These are phyloP conservation scores for Proterorhinus semilunaris DNA, from an alignment of 2,113 vertebrate species.

Conservation along the genomic window DNA sequence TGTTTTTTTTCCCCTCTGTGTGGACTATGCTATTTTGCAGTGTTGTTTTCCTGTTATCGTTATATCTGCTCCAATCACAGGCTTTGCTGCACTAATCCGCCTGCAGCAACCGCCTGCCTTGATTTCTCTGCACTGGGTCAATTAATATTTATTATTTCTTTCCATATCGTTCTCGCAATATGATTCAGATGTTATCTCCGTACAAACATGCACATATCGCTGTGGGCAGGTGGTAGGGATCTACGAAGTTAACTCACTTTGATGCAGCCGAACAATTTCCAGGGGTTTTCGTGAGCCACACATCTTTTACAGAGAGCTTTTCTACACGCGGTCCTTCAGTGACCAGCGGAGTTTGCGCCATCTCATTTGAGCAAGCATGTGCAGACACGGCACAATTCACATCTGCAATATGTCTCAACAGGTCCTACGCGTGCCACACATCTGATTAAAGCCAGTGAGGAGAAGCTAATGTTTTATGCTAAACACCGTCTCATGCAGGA, in stretches of 20 bases:
- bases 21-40: too few relatives aligned
- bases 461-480: slow-evolving; percentile 53
- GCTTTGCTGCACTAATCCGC: slow-evolving; percentile 10
- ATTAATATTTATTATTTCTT: slow-evolving; percentile 14
- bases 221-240: neutral
- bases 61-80: slow-evolving; percentile 18
- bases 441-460: slow-evolving; percentile 45
- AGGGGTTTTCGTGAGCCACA: slow-evolving; percentile 38
- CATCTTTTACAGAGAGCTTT: slow-evolving; percentile 31
- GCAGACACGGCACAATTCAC: slow-evolving; percentile 43
- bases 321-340: slow-evolving; percentile 36
- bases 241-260: slow-evolving; percentile 28
- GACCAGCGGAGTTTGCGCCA: slow-evolving; percentile 26
- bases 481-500: slow-evolving; percentile 52
- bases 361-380: slow-evolving; percentile 35
- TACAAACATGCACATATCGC: slow-evolving; percentile 11
- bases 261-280: slow-evolving; percentile 28
- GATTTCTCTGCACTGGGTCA: slow-evolving; percentile 12
- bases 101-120: slow-evolving; percentile 28
- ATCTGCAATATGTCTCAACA: slow-evolving; percentile 55
- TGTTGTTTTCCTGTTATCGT: too few relatives aligned
- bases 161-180: slow-evolving; percentile 1
- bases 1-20: too few relatives aligned
- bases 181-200: slow-evolving; percentile 8
- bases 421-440: slow-evolving; percentile 40